A percentile compares a stretch with the other conserved stretches of the same genome.
Conservation (phyloP, 1,140 invertebrate species). For the Hyphantria cunea region DNA sequence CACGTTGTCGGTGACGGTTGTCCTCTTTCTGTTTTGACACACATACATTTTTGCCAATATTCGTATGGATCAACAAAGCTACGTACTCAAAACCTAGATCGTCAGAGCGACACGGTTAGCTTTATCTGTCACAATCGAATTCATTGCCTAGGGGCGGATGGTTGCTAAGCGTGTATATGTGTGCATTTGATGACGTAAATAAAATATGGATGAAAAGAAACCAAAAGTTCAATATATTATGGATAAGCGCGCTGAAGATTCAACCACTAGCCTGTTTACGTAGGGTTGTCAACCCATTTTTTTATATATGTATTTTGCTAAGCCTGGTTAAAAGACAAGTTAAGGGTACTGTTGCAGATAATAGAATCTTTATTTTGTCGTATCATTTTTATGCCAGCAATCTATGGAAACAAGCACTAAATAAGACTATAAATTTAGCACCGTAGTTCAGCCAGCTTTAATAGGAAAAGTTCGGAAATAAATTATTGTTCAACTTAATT, state of each 20-base stretch:
- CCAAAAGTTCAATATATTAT: conserved; percentile 34
- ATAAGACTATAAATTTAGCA: no score
- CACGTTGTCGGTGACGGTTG: conserved; percentile 27
- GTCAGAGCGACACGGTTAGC: conserved; percentile 61
- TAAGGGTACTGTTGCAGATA: no score
- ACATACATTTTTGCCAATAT: conserved; percentile 52
- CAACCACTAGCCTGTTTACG: not conserved
- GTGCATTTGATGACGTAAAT: conserved; percentile 2
- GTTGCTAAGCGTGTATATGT: conserved; percentile 12
- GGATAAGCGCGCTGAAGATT: no score
- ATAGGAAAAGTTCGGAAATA: no score
- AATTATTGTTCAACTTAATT: no score
- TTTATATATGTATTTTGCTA: no score
- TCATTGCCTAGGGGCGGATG: conserved; percentile 32
- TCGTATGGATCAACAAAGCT: conserved; percentile 63
- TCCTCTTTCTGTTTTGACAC: conserved; percentile 65
- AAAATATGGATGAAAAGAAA: conserved; percentile 6
- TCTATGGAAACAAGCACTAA: no score
- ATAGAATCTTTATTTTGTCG: no score
- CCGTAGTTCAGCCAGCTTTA: no score
- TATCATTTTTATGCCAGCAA: no score
- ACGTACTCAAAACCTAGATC: conserved; percentile 74
- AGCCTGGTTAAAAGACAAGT: no score
- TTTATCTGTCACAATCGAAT: conserved; percentile 61
- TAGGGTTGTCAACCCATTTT: not conserved